These are phyloP conservation scores for Rhorus exstirpatorius DNA, from an alignment of 2,888 invertebrate genomes.

Conservation along the genomic window DNA sequence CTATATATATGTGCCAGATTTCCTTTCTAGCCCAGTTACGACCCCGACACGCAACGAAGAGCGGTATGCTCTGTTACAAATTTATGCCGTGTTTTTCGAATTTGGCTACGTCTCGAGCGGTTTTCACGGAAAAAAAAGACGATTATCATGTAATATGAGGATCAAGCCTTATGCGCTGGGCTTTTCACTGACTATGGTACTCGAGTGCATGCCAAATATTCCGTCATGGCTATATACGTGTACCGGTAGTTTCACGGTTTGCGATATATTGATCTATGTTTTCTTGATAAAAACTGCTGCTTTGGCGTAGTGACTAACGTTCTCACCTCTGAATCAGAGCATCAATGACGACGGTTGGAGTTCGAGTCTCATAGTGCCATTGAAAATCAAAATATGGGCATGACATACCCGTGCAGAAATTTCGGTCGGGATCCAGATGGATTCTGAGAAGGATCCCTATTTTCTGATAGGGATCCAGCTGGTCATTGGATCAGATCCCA, in stretches of 20 bases:
- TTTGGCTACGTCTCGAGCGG: conserved; percentile 57
- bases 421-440: no score
- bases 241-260: conserved; percentile 37
- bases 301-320: no score
- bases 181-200: conserved; percentile 9
- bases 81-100: conserved; percentile 58
- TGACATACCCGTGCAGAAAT: no score
- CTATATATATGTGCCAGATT: conserved; percentile 63
- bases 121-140: conserved; percentile 59
- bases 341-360: no score
- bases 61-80: conserved; percentile 59
- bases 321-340: no score
- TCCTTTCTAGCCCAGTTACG: conserved; percentile 41
- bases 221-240: conserved; percentile 15
- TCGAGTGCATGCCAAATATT: conserved; percentile 41
- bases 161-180: conserved; percentile 2
- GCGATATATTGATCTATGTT: no score
- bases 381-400: no score
- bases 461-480: no score
- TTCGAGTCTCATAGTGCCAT: no score
- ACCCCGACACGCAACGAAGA: not conserved
- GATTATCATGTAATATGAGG: conserved; percentile 51
- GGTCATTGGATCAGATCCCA: no score
- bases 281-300: no score
- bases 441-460: no score